Percentiles rank a stretch among this genome's conserved stretches.
Evolutionary conservation across 2,888 invertebrate genomes (phyloP).

Genomic region (Stictocephala bisonia): DNA sequence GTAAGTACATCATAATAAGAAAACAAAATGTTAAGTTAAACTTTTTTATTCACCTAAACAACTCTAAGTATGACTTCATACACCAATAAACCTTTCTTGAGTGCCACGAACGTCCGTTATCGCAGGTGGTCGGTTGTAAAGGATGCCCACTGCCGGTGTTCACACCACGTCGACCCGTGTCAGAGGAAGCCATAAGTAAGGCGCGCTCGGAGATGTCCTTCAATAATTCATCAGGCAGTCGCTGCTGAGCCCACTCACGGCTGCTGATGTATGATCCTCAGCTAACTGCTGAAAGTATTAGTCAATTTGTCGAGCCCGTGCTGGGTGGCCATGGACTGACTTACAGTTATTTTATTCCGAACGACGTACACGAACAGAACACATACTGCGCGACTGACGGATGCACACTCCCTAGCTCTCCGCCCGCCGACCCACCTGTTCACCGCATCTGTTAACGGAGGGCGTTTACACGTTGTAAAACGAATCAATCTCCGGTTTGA

Average conservation of each 20-base stretch:
- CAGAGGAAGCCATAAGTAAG: conserved; percentile 31
- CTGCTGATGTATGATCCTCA: conserved; percentile 15
- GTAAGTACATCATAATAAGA: no score
- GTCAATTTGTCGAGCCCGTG: conserved; percentile 19
- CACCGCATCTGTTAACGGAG: no score
- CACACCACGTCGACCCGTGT: no score
- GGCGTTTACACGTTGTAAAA: no score
- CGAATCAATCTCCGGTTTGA: no score
- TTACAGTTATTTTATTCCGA: conserved; percentile 36
- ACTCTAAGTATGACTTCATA: no score
- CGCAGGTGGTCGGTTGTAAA: not conserved
- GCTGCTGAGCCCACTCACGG: conserved; percentile 14
- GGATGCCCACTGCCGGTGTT: no score
- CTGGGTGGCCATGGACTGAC: conserved; percentile 27
- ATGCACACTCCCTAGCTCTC: not conserved
- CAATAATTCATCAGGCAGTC: conserved; percentile 39
- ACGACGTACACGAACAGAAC: conserved; percentile 21
- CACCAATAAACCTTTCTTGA: no score
- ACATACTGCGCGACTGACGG: conserved; percentile 8
- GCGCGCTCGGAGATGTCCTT: conserved; percentile 20
- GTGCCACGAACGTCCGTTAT: no score
- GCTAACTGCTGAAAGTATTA: conserved; percentile 32
- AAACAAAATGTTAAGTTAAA: no score
- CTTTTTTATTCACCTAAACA: no score
- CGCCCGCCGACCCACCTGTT: no score